Base-by-base conservation (phyloP, 1,140 invertebrate genomes). In the Ostrea edulis region DNA sequence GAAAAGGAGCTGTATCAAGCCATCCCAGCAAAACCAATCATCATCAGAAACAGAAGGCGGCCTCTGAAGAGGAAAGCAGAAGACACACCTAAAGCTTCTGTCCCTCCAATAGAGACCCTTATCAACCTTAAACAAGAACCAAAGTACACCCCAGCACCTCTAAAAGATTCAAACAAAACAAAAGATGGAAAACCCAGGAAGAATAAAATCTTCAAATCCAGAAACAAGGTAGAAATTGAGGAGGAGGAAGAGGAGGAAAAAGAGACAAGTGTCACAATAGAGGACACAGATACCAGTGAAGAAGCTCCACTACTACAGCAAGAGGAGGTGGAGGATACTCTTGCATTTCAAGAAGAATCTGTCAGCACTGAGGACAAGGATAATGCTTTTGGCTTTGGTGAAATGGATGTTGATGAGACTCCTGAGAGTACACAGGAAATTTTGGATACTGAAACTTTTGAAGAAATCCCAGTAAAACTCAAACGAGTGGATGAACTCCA, bases 1-100 rank as follows among this genome's bases (percentile, higher is more conserved):
- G 68, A 86, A 54, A 87, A 89, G n/a, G 86, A 90, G 20, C 22
- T 29, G 12, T 77, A 29, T 77, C 68, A 77, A 35, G 68, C 68
- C 22, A 77, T 77, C 22, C 68, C 68, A 14, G 22, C 68, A 14
- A 77, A 77, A 35, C 68, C 68, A 25, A 77, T 77, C 17, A 77
- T 77, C 29, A 77, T 77, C 12, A 77, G 68, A 77, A 77, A 77
- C 12, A 77, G 68, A 29, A 22, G 68, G 14, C 68, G 68, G 7
- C 68, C 68, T 14, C 68, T 29, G 29, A 77, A 77, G 25, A 77
- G 68, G 29, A 77, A 77, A 77, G 68, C 68, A 77, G 68, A 77
- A 17, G 68, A 77, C 25, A 11, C 25, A 3, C 9, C 68, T 25
- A 77, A 77, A 29, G 8, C 68, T 11, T 9, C 68, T 77, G 68